Base-by-base conservation (phyloP, 2,888 invertebrate species). In the Pyrochroa serraticornis region DNA sequence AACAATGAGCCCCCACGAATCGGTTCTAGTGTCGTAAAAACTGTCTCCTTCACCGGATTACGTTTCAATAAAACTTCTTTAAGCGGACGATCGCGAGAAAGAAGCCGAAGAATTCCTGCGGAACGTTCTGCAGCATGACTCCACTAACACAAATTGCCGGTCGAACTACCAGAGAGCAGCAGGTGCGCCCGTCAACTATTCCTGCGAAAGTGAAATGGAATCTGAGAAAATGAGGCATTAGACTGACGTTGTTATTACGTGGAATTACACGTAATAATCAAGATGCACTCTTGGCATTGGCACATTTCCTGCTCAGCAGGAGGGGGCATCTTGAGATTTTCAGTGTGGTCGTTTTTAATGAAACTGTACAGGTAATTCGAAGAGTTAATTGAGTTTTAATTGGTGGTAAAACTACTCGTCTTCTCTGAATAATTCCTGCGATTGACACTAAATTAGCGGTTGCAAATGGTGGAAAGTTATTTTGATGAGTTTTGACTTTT, bases 141-240 rank as follows among this genome's bases (percentile, higher is more conserved):
- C 58, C 46, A 60, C 60, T 63, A 60, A 60, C 60, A 61, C 60
- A 61, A 63, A 63, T 63, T 63, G 50, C 55, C 49, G 51, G 52
- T 45, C 53, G 52, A 41, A 53, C 35, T 22, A 22, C 3, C 22
- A 22, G 22, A n/a, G n/a, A n/a, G 41, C 35, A 41, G 50, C 60
- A 57, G 60, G 56, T 58, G 60, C 43, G 52, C 30, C 39, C 37
- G 32, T 31, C 41, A 47, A 35, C 14, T 9, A 7, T 55, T 50
- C 37, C 44, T 58, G 50, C 52, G 58, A 60, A 55, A 57, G 51
- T 53, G 53, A 58, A 58, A 58, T 58, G 58, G 53, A 53, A 58
- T 58, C 48, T 48, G 46, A 45, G 46, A 57, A 57, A 57, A 57
- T 45, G 43, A 46, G 46, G 37, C 55, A 55, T 55, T 55, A 48